phyloP scores from a whole-genome alignment of 2,797 vertebrate species.

The Microctenopoma steveboyesi region DNA sequence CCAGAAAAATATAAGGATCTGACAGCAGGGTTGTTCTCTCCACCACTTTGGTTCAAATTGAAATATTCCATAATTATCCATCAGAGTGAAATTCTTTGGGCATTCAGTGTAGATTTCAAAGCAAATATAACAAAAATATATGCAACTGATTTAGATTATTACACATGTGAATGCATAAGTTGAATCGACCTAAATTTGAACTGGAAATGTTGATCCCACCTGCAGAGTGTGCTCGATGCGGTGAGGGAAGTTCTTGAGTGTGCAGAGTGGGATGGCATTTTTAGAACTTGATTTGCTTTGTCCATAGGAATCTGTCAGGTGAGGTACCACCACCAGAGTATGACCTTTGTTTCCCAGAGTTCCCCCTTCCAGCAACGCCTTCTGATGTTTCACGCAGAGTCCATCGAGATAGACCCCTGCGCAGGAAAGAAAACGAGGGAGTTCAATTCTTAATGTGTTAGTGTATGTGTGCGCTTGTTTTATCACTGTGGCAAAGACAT shows the following conservation, averaged over 20 bases:
- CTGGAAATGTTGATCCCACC: conserved; percentile 70
- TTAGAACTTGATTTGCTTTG: neutral
- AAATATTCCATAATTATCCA: neutral
- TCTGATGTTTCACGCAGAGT: conserved; percentile 82
- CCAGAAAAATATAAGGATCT: neutral
- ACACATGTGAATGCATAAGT: neutral
- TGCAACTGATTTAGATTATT: neutral
- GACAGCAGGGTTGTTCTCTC: neutral
- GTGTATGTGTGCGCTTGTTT: too few species aligned
- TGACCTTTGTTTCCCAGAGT: conserved; percentile 84
- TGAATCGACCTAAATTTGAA: neutral
- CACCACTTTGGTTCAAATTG: neutral
- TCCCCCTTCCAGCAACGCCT: conserved; percentile 88
- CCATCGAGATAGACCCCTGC: conserved; percentile 87
- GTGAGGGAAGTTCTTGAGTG: conserved; percentile 87
- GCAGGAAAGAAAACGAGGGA: neutral
- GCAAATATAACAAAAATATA: neutral
- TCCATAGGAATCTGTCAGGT: conserved; percentile 82
- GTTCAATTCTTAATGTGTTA: neutral
- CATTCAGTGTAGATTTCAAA: neutral
- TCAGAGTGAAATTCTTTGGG: neutral
- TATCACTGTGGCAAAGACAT: too few species aligned
- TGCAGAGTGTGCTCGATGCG: conserved; percentile 89
- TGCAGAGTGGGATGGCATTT: conserved; percentile 84
- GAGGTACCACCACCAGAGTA: conserved; percentile 84